Percentiles rank a stretch among this genome's conserved stretches.
These are phyloP conservation scores for Phortica okadai DNA, from an alignment of 2,888 invertebrate species.

Conservation along the genomic window DNA sequence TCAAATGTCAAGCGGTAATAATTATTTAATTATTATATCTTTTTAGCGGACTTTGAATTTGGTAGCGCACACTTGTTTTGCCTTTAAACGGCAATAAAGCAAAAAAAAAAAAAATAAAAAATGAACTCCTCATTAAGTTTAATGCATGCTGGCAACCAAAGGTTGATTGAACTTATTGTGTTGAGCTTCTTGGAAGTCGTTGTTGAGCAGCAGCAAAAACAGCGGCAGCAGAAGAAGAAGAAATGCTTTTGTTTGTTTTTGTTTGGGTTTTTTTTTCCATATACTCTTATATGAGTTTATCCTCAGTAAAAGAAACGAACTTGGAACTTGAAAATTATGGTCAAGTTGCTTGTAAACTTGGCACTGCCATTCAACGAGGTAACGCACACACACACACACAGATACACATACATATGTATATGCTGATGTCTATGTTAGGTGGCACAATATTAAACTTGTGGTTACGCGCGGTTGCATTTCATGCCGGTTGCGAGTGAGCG, in stretches of 20 bases:
- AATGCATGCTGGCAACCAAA: conserved; percentile 4
- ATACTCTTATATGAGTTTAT: not conserved
- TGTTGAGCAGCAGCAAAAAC: not conserved
- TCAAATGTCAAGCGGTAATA: conserved; percentile 27
- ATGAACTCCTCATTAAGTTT: conserved; percentile 17
- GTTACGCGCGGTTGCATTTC: conserved; percentile 61
- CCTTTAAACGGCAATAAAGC: not conserved
- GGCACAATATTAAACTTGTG: conserved; percentile 41
- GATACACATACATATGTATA: conserved; percentile 9
- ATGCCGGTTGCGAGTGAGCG: conserved; percentile 6
- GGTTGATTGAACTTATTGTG: conserved; percentile 23
- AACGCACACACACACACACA: not conserved
- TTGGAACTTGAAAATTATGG: conserved; percentile 49
- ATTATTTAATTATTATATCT: conserved; percentile 15
- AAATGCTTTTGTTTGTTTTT: not conserved
- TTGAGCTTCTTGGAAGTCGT: conserved; percentile 27
- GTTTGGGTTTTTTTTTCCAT: not conserved
- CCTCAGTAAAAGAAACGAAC: conserved; percentile 21
- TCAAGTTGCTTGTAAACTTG: conserved; percentile 55
- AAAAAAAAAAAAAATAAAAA: not conserved
- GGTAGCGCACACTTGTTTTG: not conserved
- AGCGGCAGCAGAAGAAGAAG: no score
- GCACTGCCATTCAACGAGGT: conserved; percentile 28
- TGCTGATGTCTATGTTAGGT: not conserved
- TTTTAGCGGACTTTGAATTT: conserved; percentile 7